A percentile compares a stretch with the other conserved stretches of the same genome.
phyloP scores from a whole-genome alignment of 1,140 invertebrate species.

The Sipha flava region DNA sequence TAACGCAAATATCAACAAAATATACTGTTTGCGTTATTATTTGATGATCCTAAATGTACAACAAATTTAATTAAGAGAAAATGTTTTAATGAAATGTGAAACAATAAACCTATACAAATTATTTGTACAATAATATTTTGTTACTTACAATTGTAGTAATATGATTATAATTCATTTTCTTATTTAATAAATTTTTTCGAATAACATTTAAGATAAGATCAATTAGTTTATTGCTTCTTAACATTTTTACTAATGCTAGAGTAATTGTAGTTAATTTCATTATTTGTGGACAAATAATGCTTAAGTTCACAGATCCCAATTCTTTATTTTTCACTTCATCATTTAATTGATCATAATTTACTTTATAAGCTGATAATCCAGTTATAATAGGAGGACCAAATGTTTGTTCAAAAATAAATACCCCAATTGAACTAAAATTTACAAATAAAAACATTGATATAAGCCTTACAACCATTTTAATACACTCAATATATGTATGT shows the following conservation, averaged over 20 bases:
- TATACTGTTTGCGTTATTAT: background rate
- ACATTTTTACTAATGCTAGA: constrained; percentile 15
- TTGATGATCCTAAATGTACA: constrained; percentile 4
- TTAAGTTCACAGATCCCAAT: background rate
- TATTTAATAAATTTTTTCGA: background rate
- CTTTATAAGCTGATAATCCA: background rate
- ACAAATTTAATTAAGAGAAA: no score
- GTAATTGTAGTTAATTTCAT: background rate
- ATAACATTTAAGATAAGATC: background rate
- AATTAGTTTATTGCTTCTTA: background rate
- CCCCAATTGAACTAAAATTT: background rate
- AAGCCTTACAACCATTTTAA: background rate
- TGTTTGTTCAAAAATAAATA: constrained; percentile 1
- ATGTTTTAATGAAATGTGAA: no score
- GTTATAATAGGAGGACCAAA: background rate
- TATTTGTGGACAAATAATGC: background rate
- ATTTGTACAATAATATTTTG: background rate
- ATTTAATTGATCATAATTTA: background rate
- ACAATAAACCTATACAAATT: no score
- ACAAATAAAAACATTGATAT: background rate
- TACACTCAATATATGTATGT: background rate
- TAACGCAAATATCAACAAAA: constrained; percentile 16
- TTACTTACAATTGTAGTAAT: constrained; percentile 10
- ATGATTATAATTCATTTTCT: background rate
- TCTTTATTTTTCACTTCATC: background rate